These are phyloP conservation scores for Protodeltote pygarga DNA, from an alignment of 2,888 invertebrate species.

Conservation along the genomic window DNA sequence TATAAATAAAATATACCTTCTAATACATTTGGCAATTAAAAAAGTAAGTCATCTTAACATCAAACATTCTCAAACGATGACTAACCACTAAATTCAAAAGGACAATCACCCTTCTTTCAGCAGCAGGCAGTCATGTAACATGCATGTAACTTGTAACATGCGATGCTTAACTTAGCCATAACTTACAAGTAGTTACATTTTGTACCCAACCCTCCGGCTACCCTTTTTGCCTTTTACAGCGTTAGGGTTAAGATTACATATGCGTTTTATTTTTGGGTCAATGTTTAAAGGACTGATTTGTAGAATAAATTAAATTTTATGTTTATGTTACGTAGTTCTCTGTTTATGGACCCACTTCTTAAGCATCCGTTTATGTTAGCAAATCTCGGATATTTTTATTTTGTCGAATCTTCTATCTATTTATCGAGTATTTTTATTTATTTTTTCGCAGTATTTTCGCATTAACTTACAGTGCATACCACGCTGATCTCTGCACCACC, in stretches of 20 bases:
- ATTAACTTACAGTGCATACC: too few relatives aligned
- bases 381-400: too few relatives aligned
- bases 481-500: too few relatives aligned
- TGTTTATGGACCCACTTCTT: too few relatives aligned
- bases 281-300: neutral
- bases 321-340: too few relatives aligned
- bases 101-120: neutral
- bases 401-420: too few relatives aligned
- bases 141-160: conserved; percentile 8
- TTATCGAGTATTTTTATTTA: too few relatives aligned
- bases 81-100: neutral
- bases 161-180: conserved; percentile 6
- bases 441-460: too few relatives aligned
- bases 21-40: too few relatives aligned
- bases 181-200: conserved; percentile 33
- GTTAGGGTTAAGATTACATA: conserved; percentile 11
- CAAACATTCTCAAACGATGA: neutral
- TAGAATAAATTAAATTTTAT: neutral
- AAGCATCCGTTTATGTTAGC: too few relatives aligned
- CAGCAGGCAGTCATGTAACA: neutral
- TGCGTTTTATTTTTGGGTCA: neutral
- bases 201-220: conserved; percentile 22
- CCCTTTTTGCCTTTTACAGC: conserved; percentile 22
- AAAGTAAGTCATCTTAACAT: too few relatives aligned
- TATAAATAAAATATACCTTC: too few relatives aligned